Evolutionary conservation across 2,888 invertebrate species (phyloP), one percentile per base, ranked within the genome.

Genomic region (Cataglyphis rosenhaueri): DNA sequence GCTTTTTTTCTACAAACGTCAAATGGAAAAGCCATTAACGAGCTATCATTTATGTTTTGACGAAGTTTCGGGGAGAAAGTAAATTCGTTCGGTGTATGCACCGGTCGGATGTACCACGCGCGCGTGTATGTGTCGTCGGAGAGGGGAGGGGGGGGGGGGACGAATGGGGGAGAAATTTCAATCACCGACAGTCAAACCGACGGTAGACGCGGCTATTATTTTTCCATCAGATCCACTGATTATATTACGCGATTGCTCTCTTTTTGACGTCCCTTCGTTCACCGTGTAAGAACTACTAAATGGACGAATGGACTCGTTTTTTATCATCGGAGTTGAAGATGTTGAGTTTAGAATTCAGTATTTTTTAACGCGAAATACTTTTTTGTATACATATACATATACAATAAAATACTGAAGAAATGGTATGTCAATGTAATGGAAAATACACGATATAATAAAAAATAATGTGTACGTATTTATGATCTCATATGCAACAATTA

Each of bases 181-280:
- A 92, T 92, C 92, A 92, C 83, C 85, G 86, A 86, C 85, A 86
- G 84, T 86, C 87, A 90, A 87, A 90, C 86, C 87, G 86, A 86
- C 83, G 87, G 87, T 86, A 89, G 91, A 90, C 88, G 89, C 91
- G 87, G 90, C 92, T 91, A 93, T 94, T 94, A 94, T 94, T 93
- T 94, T 94, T 92, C 94, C 92, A 94, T 94, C 94, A 93, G 92
- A 92, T 93, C 93, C 92, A 91, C 93, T 92, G 93, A 94, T 94
- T 94, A 93, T 92, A 94, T 94, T 94, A 94, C 88, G 84, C 83
- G 90, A 90, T 88, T 90, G 90, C 88, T 89, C 88, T 89, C 83
- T 86, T 86, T 83, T 81, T 82, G 78, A 61, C 55, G 55, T 57
- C 59, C 59, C 78, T 75, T 71, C 64, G 48, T 57, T 59, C 15